Base-by-base conservation (phyloP, 2,797 vertebrate genomes). In the Acanthornis magna region DNA sequence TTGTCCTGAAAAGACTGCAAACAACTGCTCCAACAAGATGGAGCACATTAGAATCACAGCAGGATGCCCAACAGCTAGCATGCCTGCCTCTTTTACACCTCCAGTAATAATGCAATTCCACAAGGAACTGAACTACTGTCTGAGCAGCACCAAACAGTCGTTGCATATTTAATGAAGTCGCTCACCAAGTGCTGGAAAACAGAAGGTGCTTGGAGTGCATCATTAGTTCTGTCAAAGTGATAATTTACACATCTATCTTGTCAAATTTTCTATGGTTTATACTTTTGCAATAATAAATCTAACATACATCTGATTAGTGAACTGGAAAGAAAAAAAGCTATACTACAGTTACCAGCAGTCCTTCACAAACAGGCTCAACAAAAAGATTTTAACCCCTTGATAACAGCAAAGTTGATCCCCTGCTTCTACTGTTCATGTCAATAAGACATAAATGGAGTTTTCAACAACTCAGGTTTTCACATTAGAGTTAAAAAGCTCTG, bases 231-330 rank as follows among this genome's bases (percentile, higher is more conserved):
- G 99, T 99, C 99, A 99, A 98, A 98, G 98, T 98, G 98, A 99
- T 99, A 99, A 99, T 99, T 99, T 99, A 99, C 99, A 99, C 99
- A 99, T 99, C 99, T 99, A 99, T 99, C 99, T 99, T 99, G 98
- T 99, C 99, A 98, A 98, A 99, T 98, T 99, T 98, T 98, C 98
- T 98, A 98, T 98, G 98, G 98, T 98, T 98, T 98, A 98, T 97
- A 98, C 97, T 97, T 98, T 98, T 98, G 97, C 98, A 98, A 98
- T 98, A 99, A 99, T 99, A 99, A 99, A 99, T 99, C 99, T 99
- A 98, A 96, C 97, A 98, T 96, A 98, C 98, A 98, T 98, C 97
- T 98, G 98, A 98, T 98, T 98, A 98, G 97, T 96, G 98, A 98
- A 98, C 97, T 98, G 96, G 97, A 98, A 98, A 98, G 91, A 88